Base-by-base conservation (phyloP, 2,113 vertebrate species). In the Andinoacara biseriatus region DNA sequence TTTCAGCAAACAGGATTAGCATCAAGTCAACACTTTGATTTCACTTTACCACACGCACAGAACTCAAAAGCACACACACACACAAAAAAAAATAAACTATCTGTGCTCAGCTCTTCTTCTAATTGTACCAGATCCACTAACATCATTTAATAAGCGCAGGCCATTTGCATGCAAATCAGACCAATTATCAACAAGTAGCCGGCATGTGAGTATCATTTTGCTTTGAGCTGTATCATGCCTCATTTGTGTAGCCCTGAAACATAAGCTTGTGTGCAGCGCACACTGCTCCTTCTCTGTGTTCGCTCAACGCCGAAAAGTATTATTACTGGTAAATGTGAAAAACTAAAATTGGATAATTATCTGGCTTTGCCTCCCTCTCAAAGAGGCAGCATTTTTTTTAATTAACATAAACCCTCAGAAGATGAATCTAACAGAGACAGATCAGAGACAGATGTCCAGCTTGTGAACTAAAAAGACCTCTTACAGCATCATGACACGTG, bases 141-240 rank as follows among this genome's bases (percentile, higher is more conserved):
- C 87, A 91, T 90, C 80, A 80, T 90, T 92, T 92, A 91, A 94
- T 90, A 91, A 88, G 80, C 59, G 5, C 61, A 86, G 52, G 18
- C 86, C 78, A 91, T 93, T 93, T 91, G 87, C 82, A 93, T 95
- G 91, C 91, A 92, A 92, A 93, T 93, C 87, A 88, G 74, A 83
- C 87, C 90, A 91, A 91, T 92, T 92, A 91, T 86, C 80, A 91
- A 87, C 81, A 86, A 92, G 88, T 86, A 87, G 86, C 87, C 86
- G 86, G 79, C 81, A 86, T 87, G 80, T 22, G 76, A 90, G 89
- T 80, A 90, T 92, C 83, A 74, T 84, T 90, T 89, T 89, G 90
- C 89, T 89, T 80, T 59, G 77, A 88, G 86, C 62, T 14, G 61
- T 65, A 92, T 89, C 81, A 91, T 83, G 88, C 81, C 90, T 93